Base-by-base conservation (phyloP, 2,113 vertebrate genomes). In the Galbula dea region DNA sequence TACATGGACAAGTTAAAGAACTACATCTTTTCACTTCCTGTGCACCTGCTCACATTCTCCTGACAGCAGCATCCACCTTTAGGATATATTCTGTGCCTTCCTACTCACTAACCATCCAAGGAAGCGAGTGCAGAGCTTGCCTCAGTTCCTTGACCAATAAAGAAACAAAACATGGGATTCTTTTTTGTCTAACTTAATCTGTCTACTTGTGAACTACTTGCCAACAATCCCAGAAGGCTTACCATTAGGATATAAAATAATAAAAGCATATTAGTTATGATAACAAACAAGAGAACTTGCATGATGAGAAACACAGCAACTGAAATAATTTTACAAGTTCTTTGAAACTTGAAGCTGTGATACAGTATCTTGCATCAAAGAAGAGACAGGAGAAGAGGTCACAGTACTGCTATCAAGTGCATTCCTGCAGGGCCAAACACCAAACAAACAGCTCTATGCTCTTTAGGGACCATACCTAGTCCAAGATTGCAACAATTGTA, bases 361-460 rank as follows among this genome's bases (percentile, higher is more conserved):
- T 30, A 61, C 10, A 3, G 1, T 39, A 16, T 23, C 23, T 45
- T 24, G 34, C 13, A 27, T 11, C 8, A 37, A 73, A 48, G 30
- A 73, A 6, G 7, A 68, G 23, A 54, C 2, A 54, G 16, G 12
- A 79, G 24, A 67, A 4, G 36, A 55, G 23, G 23, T 48, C 6
- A 61, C 71, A 51, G 37, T 58, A 54, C 32, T 21, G 14, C 13
- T 51, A 76, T 13, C 6, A 80, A 59, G 54, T 7, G 5, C 13
- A 68, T 24, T 88, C 34, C 48, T 29, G 14, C 0, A 5, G 48
- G 30, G 20, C 26, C 26, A 80, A 65, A 69, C 22, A 85, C n/a
- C n/a, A n/a, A n/a, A n/a, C n/a, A n/a, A n/a, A 41, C 1, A 83
- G 55, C 17, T 32, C 30, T 55, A 21, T 0, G 2, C 21, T 30